phyloP scores from a whole-genome alignment of 2,113 vertebrate genomes.

The Dasyprocta punctata region DNA sequence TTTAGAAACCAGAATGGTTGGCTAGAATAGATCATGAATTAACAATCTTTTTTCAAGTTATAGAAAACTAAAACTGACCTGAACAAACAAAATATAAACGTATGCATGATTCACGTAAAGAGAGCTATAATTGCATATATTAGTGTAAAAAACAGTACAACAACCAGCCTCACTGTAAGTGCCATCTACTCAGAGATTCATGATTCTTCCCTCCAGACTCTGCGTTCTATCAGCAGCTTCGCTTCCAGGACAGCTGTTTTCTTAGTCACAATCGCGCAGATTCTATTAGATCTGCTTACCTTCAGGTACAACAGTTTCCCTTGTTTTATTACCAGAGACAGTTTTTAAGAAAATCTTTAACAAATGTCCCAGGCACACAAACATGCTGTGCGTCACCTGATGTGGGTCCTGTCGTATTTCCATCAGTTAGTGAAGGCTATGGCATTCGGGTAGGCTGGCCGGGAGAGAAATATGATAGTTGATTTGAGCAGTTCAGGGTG shows the following conservation, averaged over 20 bases:
- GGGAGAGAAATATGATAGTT: not conserved
- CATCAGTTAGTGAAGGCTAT: not conserved
- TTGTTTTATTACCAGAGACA: not conserved
- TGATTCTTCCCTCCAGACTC: not conserved
- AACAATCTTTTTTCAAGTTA: not conserved
- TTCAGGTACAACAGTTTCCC: not conserved
- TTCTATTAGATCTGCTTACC: not conserved
- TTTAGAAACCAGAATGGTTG: not conserved
- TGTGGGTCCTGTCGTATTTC: not conserved
- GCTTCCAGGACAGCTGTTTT: not conserved
- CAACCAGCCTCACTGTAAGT: no score
- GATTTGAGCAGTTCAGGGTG: not conserved
- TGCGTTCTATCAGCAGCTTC: not conserved
- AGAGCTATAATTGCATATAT: not conserved
- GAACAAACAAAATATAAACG: not conserved
- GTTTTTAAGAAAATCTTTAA: not conserved
- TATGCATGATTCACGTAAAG: not conserved
- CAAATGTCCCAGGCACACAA: not conserved
- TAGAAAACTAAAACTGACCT: not conserved
- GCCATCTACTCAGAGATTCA: not conserved
- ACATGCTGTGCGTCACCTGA: not conserved
- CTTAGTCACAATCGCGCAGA: fast-evolving
- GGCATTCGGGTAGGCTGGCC: fast-evolving
- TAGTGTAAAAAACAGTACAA: not conserved
- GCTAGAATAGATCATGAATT: not conserved